Base-by-base conservation (phyloP, 2,797 vertebrate species). In the Enteromius afrohamiltoni region DNA sequence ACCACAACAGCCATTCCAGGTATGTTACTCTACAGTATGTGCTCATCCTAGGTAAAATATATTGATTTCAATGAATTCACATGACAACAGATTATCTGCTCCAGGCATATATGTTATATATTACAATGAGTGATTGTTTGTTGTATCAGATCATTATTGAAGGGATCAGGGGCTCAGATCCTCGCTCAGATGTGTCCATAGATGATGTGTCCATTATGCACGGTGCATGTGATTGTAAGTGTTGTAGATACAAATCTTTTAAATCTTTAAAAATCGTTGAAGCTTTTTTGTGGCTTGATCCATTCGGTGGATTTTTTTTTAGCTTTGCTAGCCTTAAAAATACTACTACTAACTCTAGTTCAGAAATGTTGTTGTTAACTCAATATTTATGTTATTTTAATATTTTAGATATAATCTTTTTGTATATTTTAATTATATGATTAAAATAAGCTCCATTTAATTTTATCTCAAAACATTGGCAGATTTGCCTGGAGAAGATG, bases 171-270 rank as follows among this genome's bases (percentile, higher is more conserved):
- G 96, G 96, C 58, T 94, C 95, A 53, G 87, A 90, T 71, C 17
- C 14, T 82, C 37, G 19, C 13, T 96, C 96, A 9, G 93, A 96
- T 76, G 14, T 96, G 60, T 95, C 96, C 1, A 81, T 96, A 80
- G 96, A 97, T 91, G 96, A 97, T 62, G 80, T 96, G 73, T 92
- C 92, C 42, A 69, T 96, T 51, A 76, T 85, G 11, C 58, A 85
- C 23, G 94, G 95, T 78, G 85, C 70, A 85, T 97, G 96, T 80
- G 45, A 75, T 93, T 92, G 95, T 96, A 55, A 85, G 49, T 49
- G 34, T 79, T 2, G 7, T 31, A 79, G 26, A 67, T 42, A 45
- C 34, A 14, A 26, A 77, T 62, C 2, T 45, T 45, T 58, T 60
- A 42, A 31, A 55, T 40, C 31, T 37, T 23, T 67, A 68, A 42